Evolutionary conservation across 1,140 invertebrate species (phyloP).

Genomic region (Tribolium madens): DNA sequence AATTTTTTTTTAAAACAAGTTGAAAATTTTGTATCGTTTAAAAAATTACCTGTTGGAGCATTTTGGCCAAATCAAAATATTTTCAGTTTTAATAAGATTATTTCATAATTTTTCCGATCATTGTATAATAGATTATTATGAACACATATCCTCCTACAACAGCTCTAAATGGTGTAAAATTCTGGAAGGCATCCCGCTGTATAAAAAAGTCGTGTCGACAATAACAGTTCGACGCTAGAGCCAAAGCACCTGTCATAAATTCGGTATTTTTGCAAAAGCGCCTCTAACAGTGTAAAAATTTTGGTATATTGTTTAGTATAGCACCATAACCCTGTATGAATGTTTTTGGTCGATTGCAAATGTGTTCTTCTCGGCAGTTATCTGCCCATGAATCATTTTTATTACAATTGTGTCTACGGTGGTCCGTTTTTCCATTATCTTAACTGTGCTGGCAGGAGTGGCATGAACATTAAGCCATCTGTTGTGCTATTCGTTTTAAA

Average conservation of each 20-base stretch:
- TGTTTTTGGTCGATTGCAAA: conserved; percentile 28
- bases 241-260: neutral
- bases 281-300: neutral
- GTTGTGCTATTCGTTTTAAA: conserved; percentile 31
- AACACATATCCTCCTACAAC: no score
- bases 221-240: neutral
- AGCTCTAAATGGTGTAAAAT: neutral
- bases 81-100: no score
- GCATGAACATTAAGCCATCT: conserved; percentile 37
- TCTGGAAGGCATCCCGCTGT: neutral
- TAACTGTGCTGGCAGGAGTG: conserved; percentile 26
- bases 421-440: conserved; percentile 34
- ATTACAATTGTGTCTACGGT: conserved; percentile 26
- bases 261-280: neutral
- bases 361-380: conserved; percentile 34
- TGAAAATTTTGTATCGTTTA: no score
- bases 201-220: neutral
- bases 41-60: no score
- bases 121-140: no score
- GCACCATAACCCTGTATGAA: neutral
- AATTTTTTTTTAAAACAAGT: no score
- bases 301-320: neutral
- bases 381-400: conserved; percentile 36
- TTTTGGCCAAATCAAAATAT: no score
- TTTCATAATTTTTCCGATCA: no score